Base-by-base conservation (phyloP, 2,888 invertebrate species). In the Mermis nigrescens region DNA sequence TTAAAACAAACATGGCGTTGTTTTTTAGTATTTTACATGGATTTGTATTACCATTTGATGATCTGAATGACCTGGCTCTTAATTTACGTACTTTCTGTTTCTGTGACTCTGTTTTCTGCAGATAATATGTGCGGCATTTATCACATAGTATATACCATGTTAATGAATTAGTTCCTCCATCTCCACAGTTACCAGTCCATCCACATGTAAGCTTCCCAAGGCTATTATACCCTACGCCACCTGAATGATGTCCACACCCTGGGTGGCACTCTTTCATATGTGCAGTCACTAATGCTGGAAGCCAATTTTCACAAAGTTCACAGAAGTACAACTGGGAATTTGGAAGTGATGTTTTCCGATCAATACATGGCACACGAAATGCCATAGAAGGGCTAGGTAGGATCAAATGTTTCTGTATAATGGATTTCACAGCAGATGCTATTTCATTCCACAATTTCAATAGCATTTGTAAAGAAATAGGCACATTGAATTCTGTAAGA, bases 1-100 rank as follows among this genome's bases (percentile, higher is more conserved):
- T 91, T 61, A 95, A 77, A 15, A 95, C 76, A 72, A 94, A 95
- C 74, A 89, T 81, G 0, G 95, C 91, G 73, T 95, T 95, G 71
- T 89, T 89, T 67, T 84, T 85, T 80, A 94, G 85, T 2, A 84
- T 80, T 54, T 82, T 75, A 69, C 87, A 80, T 63, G 77, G 75
- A 59, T 80, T 78, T 70, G 75, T 72, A 27, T 45, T 7, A 2
- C 31, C 57, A 38, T 7, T 24, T 2, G 60, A 57, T 38, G 19
- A 24, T 38, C 58, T 31, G 38, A 29, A 58, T 4, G n/a, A 38
- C 24, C 54, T 53, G 31, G 54, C 54, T 31, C 31, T 53, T 4
- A 29, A 12, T 51, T 52, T 55, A 31, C 45, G 32, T 48, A 46
- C 29, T 24, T 52, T 22, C 22, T 31, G 38, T 29, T 27, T 22